Evolutionary conservation across 2,797 vertebrate species (phyloP), one percentile per base, ranked within the genome.

Genomic region (Sebastes flavidus): DNA sequence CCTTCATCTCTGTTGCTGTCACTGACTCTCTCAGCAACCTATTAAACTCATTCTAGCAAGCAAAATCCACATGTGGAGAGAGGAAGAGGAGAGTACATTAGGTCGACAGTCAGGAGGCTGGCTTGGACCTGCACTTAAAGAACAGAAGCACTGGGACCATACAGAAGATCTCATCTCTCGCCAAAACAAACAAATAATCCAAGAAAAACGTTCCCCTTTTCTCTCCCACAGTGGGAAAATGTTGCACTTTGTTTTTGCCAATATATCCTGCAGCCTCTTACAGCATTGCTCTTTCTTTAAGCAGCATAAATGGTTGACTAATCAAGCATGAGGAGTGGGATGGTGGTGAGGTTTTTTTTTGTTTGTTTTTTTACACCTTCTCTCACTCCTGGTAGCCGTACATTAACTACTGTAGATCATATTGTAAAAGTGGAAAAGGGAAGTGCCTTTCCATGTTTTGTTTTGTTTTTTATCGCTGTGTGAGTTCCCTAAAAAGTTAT

Each of bases 81-180:
- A 71, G 78, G 18, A 32, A 65, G 34, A 71, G 59, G 60, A 30
- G 11, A 65, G 66, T 46, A 74, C 67, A 82, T 76, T 69, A 67
- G 72, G 72, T 61, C 59, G 65, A 78, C 77, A 84, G 81, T 88
- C 68, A 87, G 65, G 76, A 66, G 56, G 30, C 46, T 58, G 6
- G 42, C 42, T 68, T 65, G n/a, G 22, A 11, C 25, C 58, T 60
- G 22, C 6, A 24, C 46, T 82, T 65, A 88, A 85, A 86, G 77
- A 83, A 60, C 85, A 75, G 82, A 25, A 46, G 32, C 62, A 65
- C 62, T 58, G 75, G 78, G 82, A 81, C 32, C 65, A 67, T 54
- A 65, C 42, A 54, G 55, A 82, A 82, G 79, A 67, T 27, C 68
- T 42, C 63, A 83, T 88, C 68, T 84, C 65, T 80, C n/a, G 16